These are phyloP conservation scores for Vombatus ursinus DNA, from an alignment of 2,113 vertebrate species.

Conservation along the genomic window DNA sequence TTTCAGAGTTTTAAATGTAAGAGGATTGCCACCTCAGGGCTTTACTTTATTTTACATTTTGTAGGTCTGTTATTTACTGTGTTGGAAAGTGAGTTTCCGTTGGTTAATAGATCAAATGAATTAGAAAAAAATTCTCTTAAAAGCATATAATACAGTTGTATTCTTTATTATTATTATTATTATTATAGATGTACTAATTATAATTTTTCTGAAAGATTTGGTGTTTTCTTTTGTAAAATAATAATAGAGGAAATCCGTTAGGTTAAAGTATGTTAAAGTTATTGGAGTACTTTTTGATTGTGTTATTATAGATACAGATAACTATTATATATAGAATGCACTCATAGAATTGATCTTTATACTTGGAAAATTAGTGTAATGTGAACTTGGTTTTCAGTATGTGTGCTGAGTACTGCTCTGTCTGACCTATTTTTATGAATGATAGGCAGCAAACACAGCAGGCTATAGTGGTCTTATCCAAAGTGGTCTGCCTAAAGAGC, in stretches of 20 bases:
- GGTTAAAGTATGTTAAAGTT: not conserved
- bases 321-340: not conserved
- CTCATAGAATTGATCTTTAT: not conserved
- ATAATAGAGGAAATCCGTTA: not conserved
- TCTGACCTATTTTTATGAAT: not conserved
- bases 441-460: not conserved
- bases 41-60: not conserved
- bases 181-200: not conserved
- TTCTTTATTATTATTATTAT: not conserved
- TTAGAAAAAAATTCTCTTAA: too few relatives aligned
- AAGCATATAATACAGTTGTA: not conserved
- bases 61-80: not conserved
- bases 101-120: not conserved
- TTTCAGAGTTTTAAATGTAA: not conserved
- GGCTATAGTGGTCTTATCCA: not conserved
- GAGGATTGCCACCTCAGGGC: not conserved
- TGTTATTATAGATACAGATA: not conserved
- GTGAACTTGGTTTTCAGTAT: not conserved
- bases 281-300: not conserved
- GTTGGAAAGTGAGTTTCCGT: not conserved
- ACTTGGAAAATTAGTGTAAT: slow-evolving; percentile 14
- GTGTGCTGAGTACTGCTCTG: not conserved
- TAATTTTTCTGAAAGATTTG: not conserved
- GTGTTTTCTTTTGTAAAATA: not conserved
- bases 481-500: not conserved